Evolutionary conservation across 2,888 invertebrate genomes (phyloP).

Genomic region (Folsomia candida): DNA sequence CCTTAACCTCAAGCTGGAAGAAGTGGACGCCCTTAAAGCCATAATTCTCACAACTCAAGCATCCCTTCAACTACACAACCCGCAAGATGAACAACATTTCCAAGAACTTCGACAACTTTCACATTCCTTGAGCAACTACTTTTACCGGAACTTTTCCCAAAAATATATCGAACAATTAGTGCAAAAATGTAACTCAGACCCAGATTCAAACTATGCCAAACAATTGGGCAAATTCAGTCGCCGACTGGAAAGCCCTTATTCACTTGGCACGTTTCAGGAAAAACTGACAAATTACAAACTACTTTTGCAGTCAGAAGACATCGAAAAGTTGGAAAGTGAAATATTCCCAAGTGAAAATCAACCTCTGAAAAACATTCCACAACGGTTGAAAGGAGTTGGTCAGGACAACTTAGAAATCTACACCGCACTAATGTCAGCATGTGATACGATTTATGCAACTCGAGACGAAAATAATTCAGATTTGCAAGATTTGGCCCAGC

Average conservation of each 20-base stretch:
- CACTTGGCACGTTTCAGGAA: not conserved
- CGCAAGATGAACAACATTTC: not conserved
- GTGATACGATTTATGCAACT: not conserved
- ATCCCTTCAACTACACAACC: not conserved
- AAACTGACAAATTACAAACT: not conserved
- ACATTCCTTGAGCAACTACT: not conserved
- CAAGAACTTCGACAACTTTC: not conserved
- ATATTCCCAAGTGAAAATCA: not conserved
- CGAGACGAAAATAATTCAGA: not conserved
- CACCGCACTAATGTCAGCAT: not conserved
- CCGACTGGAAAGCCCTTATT: not conserved
- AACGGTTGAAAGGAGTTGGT: not conserved
- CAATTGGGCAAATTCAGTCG: not conserved
- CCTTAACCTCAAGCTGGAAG: not conserved
- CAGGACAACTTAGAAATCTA: not conserved
- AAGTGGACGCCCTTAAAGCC: not conserved
- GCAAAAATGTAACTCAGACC: not conserved
- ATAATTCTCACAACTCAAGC: not conserved
- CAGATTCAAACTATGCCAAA: not conserved
- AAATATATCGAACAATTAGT: not conserved
- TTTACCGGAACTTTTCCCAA: not conserved
- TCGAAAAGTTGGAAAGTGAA: not conserved
- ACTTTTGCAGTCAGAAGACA: not conserved
- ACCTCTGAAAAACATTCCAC: not conserved
- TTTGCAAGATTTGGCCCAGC: not conserved